phyloP scores from a whole-genome alignment of 1,140 invertebrate species.

The Nasonia giraulti region DNA sequence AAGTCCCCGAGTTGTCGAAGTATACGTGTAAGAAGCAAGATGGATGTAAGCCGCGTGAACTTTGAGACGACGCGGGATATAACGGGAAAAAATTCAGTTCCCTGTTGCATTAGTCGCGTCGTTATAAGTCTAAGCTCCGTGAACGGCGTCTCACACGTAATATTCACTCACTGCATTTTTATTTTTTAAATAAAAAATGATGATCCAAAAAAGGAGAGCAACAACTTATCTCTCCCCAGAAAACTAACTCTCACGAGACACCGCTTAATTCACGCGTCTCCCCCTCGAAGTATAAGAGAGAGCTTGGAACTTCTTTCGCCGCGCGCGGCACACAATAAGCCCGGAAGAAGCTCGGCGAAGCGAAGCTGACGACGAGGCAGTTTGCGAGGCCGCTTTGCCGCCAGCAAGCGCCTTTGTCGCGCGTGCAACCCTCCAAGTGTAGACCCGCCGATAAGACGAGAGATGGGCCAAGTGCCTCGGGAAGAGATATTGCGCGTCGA shows the following conservation, averaged over 20 bases:
- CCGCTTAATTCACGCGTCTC: slow-evolving; percentile 10
- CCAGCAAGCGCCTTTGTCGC: slow-evolving; percentile 45
- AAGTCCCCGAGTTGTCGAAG: background rate
- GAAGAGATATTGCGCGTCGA: background rate
- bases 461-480: slow-evolving; percentile 19
- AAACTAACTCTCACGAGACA: background rate
- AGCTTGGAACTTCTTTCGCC: slow-evolving; percentile 42
- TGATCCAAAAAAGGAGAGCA: no score
- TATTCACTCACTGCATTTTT: no score
- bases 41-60: background rate
- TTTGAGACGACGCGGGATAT: background rate
- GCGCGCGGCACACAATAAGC: slow-evolving; percentile 41
- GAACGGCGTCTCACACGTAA: no score
- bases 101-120: no score
- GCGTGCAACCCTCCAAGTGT: slow-evolving; percentile 53
- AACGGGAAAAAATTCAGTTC: background rate
- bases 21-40: background rate
- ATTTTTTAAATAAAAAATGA: no score
- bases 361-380: slow-evolving; percentile 37
- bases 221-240: no score
- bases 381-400: slow-evolving; percentile 39
- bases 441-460: slow-evolving; percentile 37
- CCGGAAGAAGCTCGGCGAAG: slow-evolving; percentile 25
- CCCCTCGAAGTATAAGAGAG: background rate
- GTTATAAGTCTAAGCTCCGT: no score